Conservation (phyloP, 2,113 vertebrate genomes). For the Macaca fascicularis region T2T-MFA8v1.1 NC_088379.1:152754001-152754500, state of each 20-base stretch:
- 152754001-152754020: background rate
- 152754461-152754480: background rate
- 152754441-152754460: background rate
- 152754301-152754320: background rate
- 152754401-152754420: background rate
- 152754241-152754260: background rate
- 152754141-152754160: background rate
- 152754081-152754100: background rate
- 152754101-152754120: background rate
- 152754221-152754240: background rate
- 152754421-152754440: background rate
- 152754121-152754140: background rate
- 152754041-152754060: conserved; percentile 2
- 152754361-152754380: no score
- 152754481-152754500: background rate
- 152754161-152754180: background rate
- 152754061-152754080: background rate
- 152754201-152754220: background rate
- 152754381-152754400: no score
- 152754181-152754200: background rate
- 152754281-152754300: background rate
- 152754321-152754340: background rate
- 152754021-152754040: conserved; percentile 7
- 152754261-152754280: background rate
- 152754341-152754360: background rate